Conservation (phyloP, 1,140 invertebrate species). For the Drosophila mayri region DNA sequence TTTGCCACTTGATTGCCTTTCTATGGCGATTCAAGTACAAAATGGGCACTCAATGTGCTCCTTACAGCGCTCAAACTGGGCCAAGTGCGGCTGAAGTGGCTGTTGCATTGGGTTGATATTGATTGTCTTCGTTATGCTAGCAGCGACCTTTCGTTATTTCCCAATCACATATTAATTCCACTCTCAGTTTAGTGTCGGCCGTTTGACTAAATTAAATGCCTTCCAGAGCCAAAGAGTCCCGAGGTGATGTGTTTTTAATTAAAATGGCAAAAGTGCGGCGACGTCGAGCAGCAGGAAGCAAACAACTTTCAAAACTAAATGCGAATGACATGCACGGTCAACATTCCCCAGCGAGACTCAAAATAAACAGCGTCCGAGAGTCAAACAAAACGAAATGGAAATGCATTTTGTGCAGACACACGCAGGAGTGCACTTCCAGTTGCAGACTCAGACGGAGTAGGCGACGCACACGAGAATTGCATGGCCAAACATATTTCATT, state of each 20-base stretch:
- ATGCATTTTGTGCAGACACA: constrained; percentile 66
- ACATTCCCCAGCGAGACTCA: constrained; percentile 54
- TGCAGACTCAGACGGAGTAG: constrained; percentile 3
- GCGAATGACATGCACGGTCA: constrained; percentile 73
- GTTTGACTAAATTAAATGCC: constrained; percentile 6
- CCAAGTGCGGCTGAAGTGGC: constrained; percentile 46
- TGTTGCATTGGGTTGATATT: constrained; percentile 25
- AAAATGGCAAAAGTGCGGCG: constrained; percentile 42
- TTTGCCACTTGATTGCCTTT: constrained; percentile 19
- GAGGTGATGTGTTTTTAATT: constrained; percentile 61
- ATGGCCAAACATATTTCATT: constrained; percentile 66
- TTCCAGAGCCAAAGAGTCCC: constrained; percentile 6
- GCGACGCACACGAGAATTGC: constrained; percentile 26
- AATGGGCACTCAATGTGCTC: constrained; percentile 42
- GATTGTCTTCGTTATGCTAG: constrained; percentile 54
- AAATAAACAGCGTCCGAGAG: constrained; percentile 42
- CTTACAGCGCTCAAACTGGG: constrained; percentile 44
- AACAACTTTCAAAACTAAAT: constrained; percentile 77
- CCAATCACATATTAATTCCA: neutral
- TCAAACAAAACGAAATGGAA: constrained; percentile 62
- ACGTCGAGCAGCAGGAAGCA: constrained; percentile 67
- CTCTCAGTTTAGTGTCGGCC: constrained; percentile 36
- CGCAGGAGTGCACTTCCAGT: constrained; percentile 40
- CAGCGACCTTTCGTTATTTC: constrained; percentile 3
- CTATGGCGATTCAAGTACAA: constrained; percentile 24